These are phyloP conservation scores for Anas platyrhynchos DNA, from an alignment of 2,113 vertebrate genomes.

Conservation along the genomic window DNA sequence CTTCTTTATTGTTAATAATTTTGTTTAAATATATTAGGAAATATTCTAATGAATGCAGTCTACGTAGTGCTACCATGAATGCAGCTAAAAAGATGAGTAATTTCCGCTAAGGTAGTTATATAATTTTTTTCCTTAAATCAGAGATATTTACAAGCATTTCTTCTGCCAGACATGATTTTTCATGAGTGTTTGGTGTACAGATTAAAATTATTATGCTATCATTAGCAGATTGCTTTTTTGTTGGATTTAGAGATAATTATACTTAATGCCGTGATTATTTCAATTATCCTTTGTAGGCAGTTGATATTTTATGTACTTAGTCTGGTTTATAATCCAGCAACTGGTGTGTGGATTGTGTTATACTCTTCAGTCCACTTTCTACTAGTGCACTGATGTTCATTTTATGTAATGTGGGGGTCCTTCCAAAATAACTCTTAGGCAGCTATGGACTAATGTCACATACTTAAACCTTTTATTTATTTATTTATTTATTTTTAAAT, in stretches of 20 bases:
- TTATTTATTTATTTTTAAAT: background rate
- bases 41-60: background rate
- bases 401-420: background rate
- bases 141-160: background rate
- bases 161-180: background rate
- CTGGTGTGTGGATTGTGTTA: background rate
- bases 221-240: background rate
- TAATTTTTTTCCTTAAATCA: background rate
- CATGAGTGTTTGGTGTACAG: background rate
- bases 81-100: background rate
- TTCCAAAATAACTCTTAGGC: background rate
- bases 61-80: background rate
- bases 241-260: background rate
- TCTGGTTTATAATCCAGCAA: background rate
- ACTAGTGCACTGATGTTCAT: background rate
- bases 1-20: background rate
- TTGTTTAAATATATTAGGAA: background rate
- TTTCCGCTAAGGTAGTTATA: background rate
- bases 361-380: background rate
- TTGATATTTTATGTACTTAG: background rate
- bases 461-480: background rate
- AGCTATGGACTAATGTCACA: background rate
- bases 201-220: background rate
- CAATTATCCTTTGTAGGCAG: background rate
- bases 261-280: conserved; percentile 21